phyloP scores from a whole-genome alignment of 2,797 vertebrate species.

The Periophthalmus magnuspinnatus region DNA sequence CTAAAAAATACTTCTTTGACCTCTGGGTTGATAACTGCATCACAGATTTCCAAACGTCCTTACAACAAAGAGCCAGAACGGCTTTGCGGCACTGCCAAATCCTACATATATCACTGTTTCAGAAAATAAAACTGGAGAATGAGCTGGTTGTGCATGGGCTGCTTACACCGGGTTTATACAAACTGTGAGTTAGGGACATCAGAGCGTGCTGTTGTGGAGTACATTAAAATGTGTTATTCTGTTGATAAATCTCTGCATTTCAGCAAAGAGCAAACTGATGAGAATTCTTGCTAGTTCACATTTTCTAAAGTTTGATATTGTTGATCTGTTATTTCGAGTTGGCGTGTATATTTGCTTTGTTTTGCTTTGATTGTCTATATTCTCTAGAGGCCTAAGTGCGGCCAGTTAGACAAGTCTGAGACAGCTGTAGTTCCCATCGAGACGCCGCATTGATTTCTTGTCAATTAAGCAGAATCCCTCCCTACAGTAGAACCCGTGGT shows the following conservation, averaged over 20 bases:
- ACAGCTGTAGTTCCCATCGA: constrained; percentile 12
- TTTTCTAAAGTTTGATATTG: not conserved
- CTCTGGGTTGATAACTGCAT: too few species aligned
- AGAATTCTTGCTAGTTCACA: not conserved
- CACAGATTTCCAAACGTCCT: too few species aligned
- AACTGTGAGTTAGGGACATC: too few species aligned
- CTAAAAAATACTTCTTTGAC: too few species aligned
- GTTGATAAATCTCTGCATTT: not conserved
- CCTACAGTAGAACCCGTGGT: constrained; percentile 1
- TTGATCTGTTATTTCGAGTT: not conserved
- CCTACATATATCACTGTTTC: too few species aligned
- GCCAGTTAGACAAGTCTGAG: constrained; percentile 1
- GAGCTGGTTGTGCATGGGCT: too few species aligned
- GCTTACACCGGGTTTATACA: too few species aligned
- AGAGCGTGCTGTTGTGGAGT: not conserved
- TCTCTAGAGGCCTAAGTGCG: not conserved
- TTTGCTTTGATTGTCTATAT: constrained; percentile 4
- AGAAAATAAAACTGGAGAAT: too few species aligned
- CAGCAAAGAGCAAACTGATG: not conserved
- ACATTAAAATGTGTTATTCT: not conserved
- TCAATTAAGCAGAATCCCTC: constrained; percentile 39
- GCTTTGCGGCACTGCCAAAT: too few species aligned
- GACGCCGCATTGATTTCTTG: constrained; percentile 40
- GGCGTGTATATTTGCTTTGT: not conserved
- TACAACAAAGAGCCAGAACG: too few species aligned